Evolutionary conservation across 2,797 vertebrate genomes (phyloP).

Genomic region (Gephyroberyx darwinii): DNA sequence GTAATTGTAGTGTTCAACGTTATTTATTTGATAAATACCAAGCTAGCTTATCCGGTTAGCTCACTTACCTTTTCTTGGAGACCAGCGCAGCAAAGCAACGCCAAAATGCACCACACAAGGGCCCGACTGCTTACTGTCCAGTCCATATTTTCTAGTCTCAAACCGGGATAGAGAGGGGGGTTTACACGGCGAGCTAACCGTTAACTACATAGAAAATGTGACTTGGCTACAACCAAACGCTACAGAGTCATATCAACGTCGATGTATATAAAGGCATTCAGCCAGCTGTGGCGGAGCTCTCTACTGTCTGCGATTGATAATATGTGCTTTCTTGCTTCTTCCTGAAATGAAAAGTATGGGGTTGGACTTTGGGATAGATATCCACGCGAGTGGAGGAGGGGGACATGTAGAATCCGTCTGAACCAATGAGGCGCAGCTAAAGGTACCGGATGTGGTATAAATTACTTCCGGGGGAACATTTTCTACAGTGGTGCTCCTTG

Average conservation of each 20-base stretch:
- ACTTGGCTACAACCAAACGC: constrained; percentile 19
- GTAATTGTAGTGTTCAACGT: no score
- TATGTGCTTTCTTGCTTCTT: constrained; percentile 57
- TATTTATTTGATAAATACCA: neutral
- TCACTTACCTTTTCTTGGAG: constrained; percentile 77
- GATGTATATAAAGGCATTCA: constrained; percentile 1
- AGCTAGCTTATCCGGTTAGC: constrained; percentile 40
- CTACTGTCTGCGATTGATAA: neutral
- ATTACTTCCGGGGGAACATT: constrained; percentile 55
- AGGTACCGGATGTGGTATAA: constrained; percentile 65
- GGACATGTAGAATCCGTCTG: rapidly evolving
- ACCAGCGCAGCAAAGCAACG: constrained; percentile 69
- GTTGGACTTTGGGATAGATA: constrained; percentile 67
- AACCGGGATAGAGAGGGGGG: constrained; percentile 55
- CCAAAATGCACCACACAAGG: constrained; percentile 76
- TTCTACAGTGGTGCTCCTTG: neutral
- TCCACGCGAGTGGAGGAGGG: constrained; percentile 68
- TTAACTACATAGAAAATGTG: constrained; percentile 70
- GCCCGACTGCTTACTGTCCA: constrained; percentile 77
- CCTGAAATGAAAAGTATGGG: constrained; percentile 72
- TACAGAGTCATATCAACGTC: constrained; percentile 12
- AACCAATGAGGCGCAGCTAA: constrained; percentile 54
- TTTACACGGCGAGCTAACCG: constrained; percentile 8
- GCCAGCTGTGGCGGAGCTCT: neutral
- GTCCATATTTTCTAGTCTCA: constrained; percentile 73